Evolutionary conservation across 2,888 invertebrate genomes (phyloP), one percentile per base, ranked within the genome.

Genomic region (Ophion obscuratus): DNA sequence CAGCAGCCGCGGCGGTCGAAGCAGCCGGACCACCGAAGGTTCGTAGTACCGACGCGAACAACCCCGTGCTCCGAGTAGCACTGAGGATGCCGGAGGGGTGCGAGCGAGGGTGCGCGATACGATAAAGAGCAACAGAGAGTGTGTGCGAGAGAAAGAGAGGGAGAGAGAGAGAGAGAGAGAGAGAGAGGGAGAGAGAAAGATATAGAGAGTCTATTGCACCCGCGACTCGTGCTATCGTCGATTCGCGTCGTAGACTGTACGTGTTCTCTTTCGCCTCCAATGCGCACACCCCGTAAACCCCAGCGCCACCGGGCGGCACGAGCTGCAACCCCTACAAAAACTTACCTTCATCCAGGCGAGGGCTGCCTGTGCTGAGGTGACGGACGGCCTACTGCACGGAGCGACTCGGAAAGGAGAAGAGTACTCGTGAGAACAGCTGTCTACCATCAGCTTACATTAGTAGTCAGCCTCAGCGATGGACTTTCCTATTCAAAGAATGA

Each of bases 241-340:
- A 64, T 80, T 79, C 62, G 36, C 67, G 17, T 31, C 36, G 40
- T 66, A 36, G 14, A 36, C 68, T 66, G 31, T 66, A 66, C 57
- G 17, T 77, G 59, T 61, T 44, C 44, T 44, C 61, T 62, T 36
- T 31, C 57, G 77, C 44, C 64, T 64, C 78, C 62, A 77, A 77
- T 79, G 77, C 83, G 83, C 84, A 83, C 57, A 83, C 70, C 78
- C 84, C 77, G 76, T 77, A 68, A 77, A 66, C 47, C 24, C 73
- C 83, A 87, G 86, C 87, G 86, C 87, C 87, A 87, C 86, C 82
- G 78, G 64, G 71, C 75, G 86, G 84, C 68, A 78, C 84, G 80
- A 83, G 80, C 79, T 61, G 67, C 86, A 84, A 87, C 68, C 75
- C 77, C 57, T 20, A 66, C 68, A 53, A 79, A 81, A 85, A 80